Evolutionary conservation across 2,113 vertebrate species (phyloP).

Genomic region (Apaloderma vittatum): DNA sequence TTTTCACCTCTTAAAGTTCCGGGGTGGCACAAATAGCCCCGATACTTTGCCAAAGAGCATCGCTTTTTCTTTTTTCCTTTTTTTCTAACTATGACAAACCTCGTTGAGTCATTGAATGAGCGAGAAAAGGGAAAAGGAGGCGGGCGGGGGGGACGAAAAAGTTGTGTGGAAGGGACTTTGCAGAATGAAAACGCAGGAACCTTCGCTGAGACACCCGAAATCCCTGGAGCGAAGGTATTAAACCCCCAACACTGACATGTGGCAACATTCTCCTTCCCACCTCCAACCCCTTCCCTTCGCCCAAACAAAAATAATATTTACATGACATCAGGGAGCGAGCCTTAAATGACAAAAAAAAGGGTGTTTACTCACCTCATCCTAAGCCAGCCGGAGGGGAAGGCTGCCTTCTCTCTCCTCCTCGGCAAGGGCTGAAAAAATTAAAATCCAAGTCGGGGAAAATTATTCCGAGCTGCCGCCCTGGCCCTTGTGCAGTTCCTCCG

Average conservation of each 20-base stretch:
- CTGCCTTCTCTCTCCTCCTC: constrained; percentile 73
- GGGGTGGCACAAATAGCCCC: constrained; percentile 15
- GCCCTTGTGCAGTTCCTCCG: constrained; percentile 84
- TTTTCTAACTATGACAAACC: not conserved
- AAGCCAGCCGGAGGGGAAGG: constrained; percentile 30
- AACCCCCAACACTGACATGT: not conserved
- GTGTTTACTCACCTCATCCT: constrained; percentile 81
- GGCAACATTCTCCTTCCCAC: not conserved
- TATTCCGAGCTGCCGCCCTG: constrained; percentile 76
- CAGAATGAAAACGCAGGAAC: not conserved
- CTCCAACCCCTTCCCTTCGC: not conserved
- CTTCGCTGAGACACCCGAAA: not conserved
- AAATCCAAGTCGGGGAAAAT: constrained; percentile 39
- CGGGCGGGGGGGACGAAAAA: not conserved
- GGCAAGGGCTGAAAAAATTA: constrained; percentile 30
- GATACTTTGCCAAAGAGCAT: not conserved
- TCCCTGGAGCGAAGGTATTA: not conserved
- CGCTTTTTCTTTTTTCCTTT: not conserved
- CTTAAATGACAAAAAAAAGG: not conserved
- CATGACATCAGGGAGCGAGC: not conserved
- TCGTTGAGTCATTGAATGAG: constrained; percentile 21
- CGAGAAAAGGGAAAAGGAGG: not conserved
- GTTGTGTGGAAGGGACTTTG: not conserved
- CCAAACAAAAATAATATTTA: not conserved
- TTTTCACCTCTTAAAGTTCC: not conserved